A percentile compares a stretch with the other conserved stretches of the same genome.
Conservation (phyloP, 2,888 invertebrate species). For the Volucella bombylans region DNA sequence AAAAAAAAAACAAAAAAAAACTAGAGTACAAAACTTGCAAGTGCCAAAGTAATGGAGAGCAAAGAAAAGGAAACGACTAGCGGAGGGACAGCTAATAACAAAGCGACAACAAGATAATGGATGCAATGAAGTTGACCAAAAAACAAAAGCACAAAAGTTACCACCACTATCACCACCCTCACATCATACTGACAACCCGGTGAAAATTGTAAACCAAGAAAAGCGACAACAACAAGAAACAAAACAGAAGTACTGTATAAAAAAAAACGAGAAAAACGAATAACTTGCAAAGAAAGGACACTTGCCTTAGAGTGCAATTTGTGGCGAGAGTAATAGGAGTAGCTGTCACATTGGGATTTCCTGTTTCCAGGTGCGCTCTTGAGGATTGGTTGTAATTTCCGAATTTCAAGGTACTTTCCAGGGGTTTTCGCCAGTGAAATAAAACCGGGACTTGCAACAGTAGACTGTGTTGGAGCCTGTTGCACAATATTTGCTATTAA, state of each 20-base stretch:
- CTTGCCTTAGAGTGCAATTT: conserved; percentile 55
- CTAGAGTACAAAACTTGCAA: conserved; percentile 45
- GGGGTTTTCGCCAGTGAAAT: conserved; percentile 11
- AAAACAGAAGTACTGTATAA: not conserved
- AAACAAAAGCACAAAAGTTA: conserved; percentile 61
- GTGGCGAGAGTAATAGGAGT: conserved; percentile 22
- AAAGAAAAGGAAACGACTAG: conserved; percentile 36
- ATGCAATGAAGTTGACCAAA: conserved; percentile 71
- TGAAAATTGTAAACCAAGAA: conserved; percentile 46
- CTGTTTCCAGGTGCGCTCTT: conserved; percentile 48
- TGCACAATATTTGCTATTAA: conserved; percentile 17
- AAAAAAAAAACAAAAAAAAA: conserved; percentile 46
- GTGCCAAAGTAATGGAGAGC: conserved; percentile 37
- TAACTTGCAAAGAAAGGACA: conserved; percentile 30
- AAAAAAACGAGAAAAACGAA: conserved; percentile 12
- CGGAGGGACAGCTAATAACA: conserved; percentile 65
- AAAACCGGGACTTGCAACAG: conserved; percentile 2
- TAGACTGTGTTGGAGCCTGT: conserved; percentile 9
- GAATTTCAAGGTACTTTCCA: conserved; percentile 30
- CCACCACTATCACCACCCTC: conserved; percentile 3
- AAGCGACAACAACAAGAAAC: conserved; percentile 6
- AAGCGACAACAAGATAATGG: conserved; percentile 72
- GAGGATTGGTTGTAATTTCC: conserved; percentile 25
- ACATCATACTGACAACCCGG: conserved; percentile 30
- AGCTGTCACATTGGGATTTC: conserved; percentile 66